Evolutionary conservation across 1,140 invertebrate species (phyloP), one percentile per base, ranked within the genome.

Genomic region (Panagrolaimus sp.): DNA sequence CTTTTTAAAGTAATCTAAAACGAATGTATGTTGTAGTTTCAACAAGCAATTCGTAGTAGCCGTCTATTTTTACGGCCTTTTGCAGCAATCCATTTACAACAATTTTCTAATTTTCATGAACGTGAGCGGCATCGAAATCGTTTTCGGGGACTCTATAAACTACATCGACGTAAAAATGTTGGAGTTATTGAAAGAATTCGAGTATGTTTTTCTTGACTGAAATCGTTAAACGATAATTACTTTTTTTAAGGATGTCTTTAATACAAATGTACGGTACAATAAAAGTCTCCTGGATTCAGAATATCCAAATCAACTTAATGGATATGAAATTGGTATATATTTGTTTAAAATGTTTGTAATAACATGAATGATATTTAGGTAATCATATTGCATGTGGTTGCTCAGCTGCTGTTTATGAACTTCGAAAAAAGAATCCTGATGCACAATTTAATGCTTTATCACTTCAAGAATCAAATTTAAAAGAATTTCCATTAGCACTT

Each of bases 241-340:
- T n/a, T n/a, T n/a, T n/a, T 27, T 67, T 67, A 8, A 67, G 68
- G 43, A 70, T 23, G n/a, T 71, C 11, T 71, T 71, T 43, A 65
- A 65, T 16, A 71, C 65, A 16, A 71, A 71, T 64, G 67, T 71
- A 45, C 69, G 69, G n/a, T 71, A 71, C 51, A 71, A 71, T 20
- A 25, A 31, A 14, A 11, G 42, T 27, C 25, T 71, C 13, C 20
- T n/a, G 5, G 31, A 53, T 25, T 45, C 66, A 4, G 48, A 62
- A 63, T 31, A 69, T 14, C 69, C 69, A 14, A 43, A 71, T 20
- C 31, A 48, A 25, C 63, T 71, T 23, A 65, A 71, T 45, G 69
- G 68, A 5, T 71, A 71, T 63, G 69, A 71, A 63, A 67, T 71
- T 62, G 69, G 69, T 62, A 16, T 4, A 23, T 14, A 5, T 23